Conservation (phyloP, 2,113 vertebrate genomes). For the Uropsilus gracilis region DNA sequence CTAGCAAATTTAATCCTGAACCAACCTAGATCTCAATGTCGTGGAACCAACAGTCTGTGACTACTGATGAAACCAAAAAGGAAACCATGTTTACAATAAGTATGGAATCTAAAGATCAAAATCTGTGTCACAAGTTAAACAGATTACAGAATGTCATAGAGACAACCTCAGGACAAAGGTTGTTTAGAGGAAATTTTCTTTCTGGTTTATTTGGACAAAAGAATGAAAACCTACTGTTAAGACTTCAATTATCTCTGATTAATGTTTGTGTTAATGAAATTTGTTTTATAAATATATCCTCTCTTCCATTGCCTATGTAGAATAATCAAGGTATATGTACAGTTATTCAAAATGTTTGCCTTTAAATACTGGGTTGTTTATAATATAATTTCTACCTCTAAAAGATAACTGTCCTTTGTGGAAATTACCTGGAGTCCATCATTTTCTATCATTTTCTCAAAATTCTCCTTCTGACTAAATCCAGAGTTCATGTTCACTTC, state of each 20-base stretch:
- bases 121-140: not conserved
- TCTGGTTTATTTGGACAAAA: not conserved
- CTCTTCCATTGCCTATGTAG: not conserved
- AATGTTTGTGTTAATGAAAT: not conserved
- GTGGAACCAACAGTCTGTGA: not conserved
- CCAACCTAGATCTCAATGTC: not conserved
- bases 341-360: not conserved
- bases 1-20: not conserved
- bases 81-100: not conserved
- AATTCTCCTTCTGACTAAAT: slow-evolving; percentile 53
- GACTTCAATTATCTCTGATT: not conserved
- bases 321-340: not conserved
- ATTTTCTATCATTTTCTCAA: slow-evolving; percentile 43
- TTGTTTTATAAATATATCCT: not conserved
- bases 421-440: not conserved
- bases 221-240: not conserved
- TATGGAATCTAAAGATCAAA: not conserved
- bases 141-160: not conserved
- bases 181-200: not conserved
- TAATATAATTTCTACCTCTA: not conserved
- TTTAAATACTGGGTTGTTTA: slow-evolving; percentile 14
- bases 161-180: not conserved
- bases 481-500: not conserved
- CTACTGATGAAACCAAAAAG: not conserved
- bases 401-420: not conserved